phyloP scores from a whole-genome alignment of 2,888 invertebrate species.

The Macroteleia sp. region DNA sequence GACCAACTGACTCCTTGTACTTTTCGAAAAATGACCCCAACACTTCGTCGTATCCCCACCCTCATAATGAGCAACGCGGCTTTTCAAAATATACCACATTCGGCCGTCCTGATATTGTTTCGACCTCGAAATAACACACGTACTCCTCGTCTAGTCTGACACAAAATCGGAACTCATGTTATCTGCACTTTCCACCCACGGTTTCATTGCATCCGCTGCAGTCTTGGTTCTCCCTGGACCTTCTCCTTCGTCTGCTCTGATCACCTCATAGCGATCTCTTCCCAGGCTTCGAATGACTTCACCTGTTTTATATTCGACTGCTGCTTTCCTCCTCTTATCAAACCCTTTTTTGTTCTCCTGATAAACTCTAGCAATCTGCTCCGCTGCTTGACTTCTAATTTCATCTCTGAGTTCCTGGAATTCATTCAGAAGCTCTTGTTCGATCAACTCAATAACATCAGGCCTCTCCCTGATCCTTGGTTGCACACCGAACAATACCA shows the following conservation, averaged over 20 bases:
- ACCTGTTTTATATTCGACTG: not conserved
- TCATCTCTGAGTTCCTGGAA: not conserved
- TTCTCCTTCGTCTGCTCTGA: not conserved
- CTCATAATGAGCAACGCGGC: no score
- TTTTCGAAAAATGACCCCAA: no score
- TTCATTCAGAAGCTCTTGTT: not conserved
- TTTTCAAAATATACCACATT: not conserved
- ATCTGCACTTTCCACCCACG: not conserved
- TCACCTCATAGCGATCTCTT: not conserved
- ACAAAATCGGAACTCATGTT: not conserved
- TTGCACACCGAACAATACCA: not conserved
- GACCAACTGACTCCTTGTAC: no score
- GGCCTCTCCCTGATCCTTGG: not conserved
- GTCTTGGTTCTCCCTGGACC: not conserved
- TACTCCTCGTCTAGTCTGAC: no score
- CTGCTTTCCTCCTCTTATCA: not conserved
- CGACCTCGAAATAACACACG: not conserved
- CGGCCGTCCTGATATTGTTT: not conserved
- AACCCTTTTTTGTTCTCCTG: not conserved
- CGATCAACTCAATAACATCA: not conserved
- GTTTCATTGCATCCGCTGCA: not conserved
- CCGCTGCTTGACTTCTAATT: not conserved
- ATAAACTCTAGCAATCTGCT: not conserved
- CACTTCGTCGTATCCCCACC: no score
- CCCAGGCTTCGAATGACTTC: not conserved